Percentiles rank a stretch among this genome's conserved stretches.
These are phyloP conservation scores for Romanogobio albipinnatus DNA, from an alignment of 2,113 vertebrate genomes.

Conservation along the genomic window DNA sequence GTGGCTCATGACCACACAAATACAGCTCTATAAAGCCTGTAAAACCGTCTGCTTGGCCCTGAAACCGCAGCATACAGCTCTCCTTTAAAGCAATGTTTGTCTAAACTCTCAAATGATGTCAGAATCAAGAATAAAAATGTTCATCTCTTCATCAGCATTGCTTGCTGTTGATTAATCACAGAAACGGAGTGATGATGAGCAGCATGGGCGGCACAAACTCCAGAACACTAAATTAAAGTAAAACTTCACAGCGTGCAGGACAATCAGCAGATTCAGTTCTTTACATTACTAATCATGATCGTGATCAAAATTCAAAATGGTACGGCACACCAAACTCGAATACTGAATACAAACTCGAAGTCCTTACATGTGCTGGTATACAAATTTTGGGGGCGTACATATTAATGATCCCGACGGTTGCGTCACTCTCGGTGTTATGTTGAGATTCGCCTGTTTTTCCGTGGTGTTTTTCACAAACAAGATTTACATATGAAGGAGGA, in stretches of 20 bases:
- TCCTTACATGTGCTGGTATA: too few species aligned
- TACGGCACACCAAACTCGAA: background rate
- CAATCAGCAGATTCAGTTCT: background rate
- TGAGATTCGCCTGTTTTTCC: too few species aligned
- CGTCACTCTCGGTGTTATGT: too few species aligned
- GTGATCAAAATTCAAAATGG: background rate
- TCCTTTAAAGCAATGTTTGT: constrained; percentile 62
- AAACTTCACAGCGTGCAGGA: background rate
- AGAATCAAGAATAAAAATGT: constrained; percentile 77
- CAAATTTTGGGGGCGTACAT: too few species aligned
- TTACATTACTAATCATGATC: background rate
- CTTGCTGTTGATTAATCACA: constrained; percentile 76
- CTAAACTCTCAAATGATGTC: constrained; percentile 67
- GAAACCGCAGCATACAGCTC: constrained; percentile 61
- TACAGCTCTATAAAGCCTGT: background rate
- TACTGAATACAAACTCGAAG: too few species aligned
- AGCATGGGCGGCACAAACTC: constrained; percentile 65
- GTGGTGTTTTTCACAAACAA: too few species aligned
- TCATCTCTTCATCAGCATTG: constrained; percentile 76
- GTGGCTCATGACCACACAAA: constrained; percentile 4
- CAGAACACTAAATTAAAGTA: too few species aligned
- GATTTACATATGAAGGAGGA: too few species aligned
- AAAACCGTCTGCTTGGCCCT: background rate
- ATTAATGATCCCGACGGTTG: too few species aligned
- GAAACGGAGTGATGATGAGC: constrained; percentile 64